These are phyloP conservation scores for Erythrocercus mccallii DNA, from an alignment of 2,113 vertebrate genomes.

Conservation along the genomic window DNA sequence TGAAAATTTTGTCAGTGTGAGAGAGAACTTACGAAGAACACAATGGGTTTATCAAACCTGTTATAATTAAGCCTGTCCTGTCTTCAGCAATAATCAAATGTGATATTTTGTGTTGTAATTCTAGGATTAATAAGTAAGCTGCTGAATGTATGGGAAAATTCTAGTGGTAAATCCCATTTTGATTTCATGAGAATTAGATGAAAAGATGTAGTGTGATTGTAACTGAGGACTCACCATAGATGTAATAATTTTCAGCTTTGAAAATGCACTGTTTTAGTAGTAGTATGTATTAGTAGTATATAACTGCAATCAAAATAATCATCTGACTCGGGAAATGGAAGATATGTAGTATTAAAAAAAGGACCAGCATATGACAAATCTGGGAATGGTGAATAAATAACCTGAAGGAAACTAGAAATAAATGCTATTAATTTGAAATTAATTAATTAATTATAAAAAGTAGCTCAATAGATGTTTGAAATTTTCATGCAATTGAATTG, in stretches of 20 bases:
- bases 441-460: not conserved
- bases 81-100: not conserved
- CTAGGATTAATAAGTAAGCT: not conserved
- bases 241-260: not conserved
- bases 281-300: not conserved
- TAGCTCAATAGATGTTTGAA: not conserved
- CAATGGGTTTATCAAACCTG: not conserved
- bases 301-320: not conserved
- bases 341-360: not conserved
- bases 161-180: not conserved
- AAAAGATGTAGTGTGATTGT: not conserved
- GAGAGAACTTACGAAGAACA: not conserved
- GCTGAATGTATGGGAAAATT: not conserved
- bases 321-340: not conserved
- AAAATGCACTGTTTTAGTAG: not conserved
- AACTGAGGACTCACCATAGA: not conserved
- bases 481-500: not conserved
- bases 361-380: not conserved
- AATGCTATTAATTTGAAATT: not conserved
- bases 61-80: not conserved
- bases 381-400: not conserved
- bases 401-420: not conserved
- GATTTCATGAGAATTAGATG: not conserved
- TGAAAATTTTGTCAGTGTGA: not conserved
- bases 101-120: not conserved